Base-by-base conservation (phyloP, 2,113 vertebrate genomes). In the Atherinomorus stipes region DNA sequence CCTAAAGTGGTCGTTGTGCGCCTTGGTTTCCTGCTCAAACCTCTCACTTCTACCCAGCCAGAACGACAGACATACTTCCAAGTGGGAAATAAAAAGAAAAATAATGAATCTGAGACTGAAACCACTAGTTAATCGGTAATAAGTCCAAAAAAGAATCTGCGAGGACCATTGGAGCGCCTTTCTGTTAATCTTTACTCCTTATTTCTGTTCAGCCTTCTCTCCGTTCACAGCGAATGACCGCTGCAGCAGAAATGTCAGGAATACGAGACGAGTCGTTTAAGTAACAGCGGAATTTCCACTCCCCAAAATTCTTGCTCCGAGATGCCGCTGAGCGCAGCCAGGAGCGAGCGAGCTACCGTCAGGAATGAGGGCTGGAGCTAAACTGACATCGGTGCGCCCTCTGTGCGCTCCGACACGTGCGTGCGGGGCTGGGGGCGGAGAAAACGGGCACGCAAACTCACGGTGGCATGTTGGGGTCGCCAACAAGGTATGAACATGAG, bases 361-460 rank as follows among this genome's bases (percentile, higher is more conserved):
- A 18, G 54, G 8, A 64, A 61, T 69, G 76, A 69, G 44, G 73
- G 69, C 84, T 78, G 78, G 78, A 75, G 85, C 74, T 12, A 19
- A 28, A 86, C 81, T 86, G 86, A 81, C 84, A 84, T 76, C 82
- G 52, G 66, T 78, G 89, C 80, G 82, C 83, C 76, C 89, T 84
- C 80, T 42, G 77, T 69, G 83, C 75, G 80, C 84, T 64, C 81
- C 7, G 76, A 79, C 78, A 71, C 70, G 58, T 45, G 77, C 68
- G 25, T 59, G 69, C 44, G 15, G 2, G n/a, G 0, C 21, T 40
- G 22, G 57, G 28, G 34, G 57, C 51, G 47, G 47, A 34, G 16
- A 40, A 34, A 40, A 74, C 16, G 57, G 16, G 75, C 80, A 78
- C 81, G 83, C 83, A 85, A 50, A 59, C 76, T 69, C 58, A 60